Base-by-base conservation (phyloP, 2,113 vertebrate species). In the Sapayoa aenigma region DNA sequence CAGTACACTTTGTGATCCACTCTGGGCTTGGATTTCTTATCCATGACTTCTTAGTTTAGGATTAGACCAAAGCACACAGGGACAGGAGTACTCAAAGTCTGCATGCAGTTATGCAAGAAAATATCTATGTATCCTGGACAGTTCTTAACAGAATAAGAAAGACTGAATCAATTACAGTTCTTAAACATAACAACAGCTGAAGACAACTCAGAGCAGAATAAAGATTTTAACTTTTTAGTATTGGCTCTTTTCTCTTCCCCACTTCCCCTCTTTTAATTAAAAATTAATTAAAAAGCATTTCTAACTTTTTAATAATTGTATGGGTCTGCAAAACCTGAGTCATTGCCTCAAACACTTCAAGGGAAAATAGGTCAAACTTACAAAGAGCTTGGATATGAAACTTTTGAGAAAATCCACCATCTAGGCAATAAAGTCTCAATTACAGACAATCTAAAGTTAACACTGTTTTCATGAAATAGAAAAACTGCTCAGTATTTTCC, bases 221-320 rank as follows among this genome's bases (percentile, higher is more conserved):
- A 69, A 56, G 28, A 87, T 60, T 91, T 89, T 62, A 78, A 28
- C 24, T 82, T 93, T 94, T 91, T 47, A 83, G n/a, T 69, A 73
- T 20, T 46, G 33, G 35, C 8, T 72, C 27, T 52, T 39, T 59
- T 20, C 55, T 53, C 23, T 87, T 83, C 44, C 71, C 22, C 12
- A 9, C 25, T 85, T 80, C 59, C 46, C 77, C 24, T 19, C 6
- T 79, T 73, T 82, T 73, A 79, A 94, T 66, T 66, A 89, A 96
- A 93, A 93, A 88, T 87, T 80, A 82, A 95, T 92, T 73, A 87
- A 94, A 96, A 95, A 53, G 41, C 67, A 73, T 69, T 87, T 83
- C 59, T 58, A 94, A 76, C 12, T 73, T 84, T 90, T 95, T 95
- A 80, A 71, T 85, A 67, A 84, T 60, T 60, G 41, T 20, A 69